Conservation (phyloP, 2,113 vertebrate species). For the Falcunculus frontatus region DNA sequence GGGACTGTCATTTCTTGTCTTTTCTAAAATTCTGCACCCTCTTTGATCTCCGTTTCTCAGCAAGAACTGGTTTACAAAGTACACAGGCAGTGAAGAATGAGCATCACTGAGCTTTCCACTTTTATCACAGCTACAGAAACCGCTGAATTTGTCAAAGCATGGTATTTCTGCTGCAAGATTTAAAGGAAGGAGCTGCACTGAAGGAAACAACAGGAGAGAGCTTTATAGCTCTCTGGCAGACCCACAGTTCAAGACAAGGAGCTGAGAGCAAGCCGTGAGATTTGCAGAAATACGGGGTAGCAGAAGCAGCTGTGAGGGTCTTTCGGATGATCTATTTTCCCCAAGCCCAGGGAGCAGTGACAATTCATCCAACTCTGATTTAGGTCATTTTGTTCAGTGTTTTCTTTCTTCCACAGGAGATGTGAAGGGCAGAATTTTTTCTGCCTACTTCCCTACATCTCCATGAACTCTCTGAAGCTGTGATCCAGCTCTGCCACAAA, state of each 20-base stretch:
- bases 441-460: neutral
- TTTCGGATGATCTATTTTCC: conserved; percentile 7
- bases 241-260: neutral
- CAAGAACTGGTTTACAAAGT: neutral
- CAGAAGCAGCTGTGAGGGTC: neutral
- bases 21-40: neutral
- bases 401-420: neutral
- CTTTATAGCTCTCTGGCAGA: neutral
- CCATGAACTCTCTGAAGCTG: neutral
- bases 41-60: neutral
- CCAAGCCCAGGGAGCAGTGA: neutral
- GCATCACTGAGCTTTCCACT: neutral
- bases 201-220: neutral
- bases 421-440: neutral
- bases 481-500: neutral
- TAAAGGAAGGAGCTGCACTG: neutral
- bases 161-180: conserved; percentile 14
- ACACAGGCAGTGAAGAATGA: neutral
- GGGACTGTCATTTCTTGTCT: neutral
- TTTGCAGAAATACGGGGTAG: neutral
- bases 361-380: neutral
- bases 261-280: neutral
- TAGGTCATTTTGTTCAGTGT: neutral
- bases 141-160: conserved; percentile 1
- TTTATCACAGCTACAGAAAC: conserved; percentile 14